Base-by-base conservation (phyloP, 2,888 invertebrate species). In the Drosophila mercatorum region DNA sequence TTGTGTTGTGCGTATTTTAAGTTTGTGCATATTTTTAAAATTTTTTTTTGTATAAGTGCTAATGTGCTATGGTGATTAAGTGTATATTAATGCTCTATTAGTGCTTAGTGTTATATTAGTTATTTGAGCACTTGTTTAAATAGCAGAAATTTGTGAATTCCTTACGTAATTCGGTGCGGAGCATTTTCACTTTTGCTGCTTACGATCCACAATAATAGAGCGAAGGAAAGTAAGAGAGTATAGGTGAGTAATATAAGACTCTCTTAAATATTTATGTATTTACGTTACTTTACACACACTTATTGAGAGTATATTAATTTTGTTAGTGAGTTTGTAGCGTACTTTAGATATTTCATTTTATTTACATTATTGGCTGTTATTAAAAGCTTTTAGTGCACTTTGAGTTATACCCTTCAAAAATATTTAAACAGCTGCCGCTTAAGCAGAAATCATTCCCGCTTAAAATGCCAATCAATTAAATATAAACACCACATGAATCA, bases 401-500 rank as follows among this genome's bases (percentile, higher is more conserved):
- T 3, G 17, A 17, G 3, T 43, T 49, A 8, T n/a, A 2, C 22
- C 22, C 12, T 22, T 52, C 6, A 17, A 11, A 41, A 34, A 60
- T 52, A 60, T 53, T 14, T 22, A 2, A 41, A 41, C 60, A 41
- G 53, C 43, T 61, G 61, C 36, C 10, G 17, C 28, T 6, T 31
- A 3, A 34, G 7, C 31, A 2, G 41, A 11, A 59, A 6, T 68
- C 17, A 43, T 46, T 65, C 5, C 34, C 31, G 22, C 8, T 43
- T 67, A 75, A 64, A 74, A 74, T 74, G 51, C 62, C 69, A 83
- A 78, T 78, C 64, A 81, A 71, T 75, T 81, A 56, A 52, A 43
- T n/a, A 43, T 70, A 72, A 73, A 67, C 52, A 56, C 65, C 68
- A 61, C 55, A 61, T 78, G 71, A 73, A 53, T 58, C 58, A 72